Conservation (phyloP, 2,113 vertebrate genomes). For the Cebidichthys violaceus region DNA sequence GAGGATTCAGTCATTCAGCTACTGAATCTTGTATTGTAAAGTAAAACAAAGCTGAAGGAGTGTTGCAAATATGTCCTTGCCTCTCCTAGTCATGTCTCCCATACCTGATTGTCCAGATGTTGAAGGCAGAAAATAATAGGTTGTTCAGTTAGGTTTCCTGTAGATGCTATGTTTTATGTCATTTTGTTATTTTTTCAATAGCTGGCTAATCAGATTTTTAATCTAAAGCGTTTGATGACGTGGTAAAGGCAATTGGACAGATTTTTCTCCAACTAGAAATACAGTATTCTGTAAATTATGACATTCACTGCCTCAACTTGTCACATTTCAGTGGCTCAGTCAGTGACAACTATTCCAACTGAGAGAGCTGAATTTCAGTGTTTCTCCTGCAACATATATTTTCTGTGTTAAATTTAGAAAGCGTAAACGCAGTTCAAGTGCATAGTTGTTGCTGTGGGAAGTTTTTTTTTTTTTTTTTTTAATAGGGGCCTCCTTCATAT, state of each 20-base stretch:
- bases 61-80: conserved; percentile 18
- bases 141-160: conserved; percentile 44
- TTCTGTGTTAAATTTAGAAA: conserved; percentile 24
- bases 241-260: not conserved
- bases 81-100: not conserved
- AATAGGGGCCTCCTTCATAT: conserved; percentile 21
- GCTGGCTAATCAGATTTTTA: not conserved
- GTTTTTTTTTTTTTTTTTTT: conserved; percentile 5
- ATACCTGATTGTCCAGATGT: conserved; percentile 44
- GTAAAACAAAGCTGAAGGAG: conserved; percentile 16
- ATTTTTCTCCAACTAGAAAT: not conserved
- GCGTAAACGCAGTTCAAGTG: not conserved
- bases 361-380: not conserved
- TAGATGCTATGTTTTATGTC: not conserved
- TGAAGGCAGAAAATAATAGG: conserved; percentile 43
- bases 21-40: not conserved
- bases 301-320: not conserved
- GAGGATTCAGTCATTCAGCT: conserved; percentile 2
- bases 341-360: not conserved
- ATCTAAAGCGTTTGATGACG: not conserved
- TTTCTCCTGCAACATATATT: conserved; percentile 6
- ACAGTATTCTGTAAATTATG: not conserved
- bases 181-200: not conserved
- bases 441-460: conserved; percentile 28
- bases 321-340: not conserved